Conservation (phyloP, 2,113 vertebrate species). For the Protomyctophum bolini region DNA sequence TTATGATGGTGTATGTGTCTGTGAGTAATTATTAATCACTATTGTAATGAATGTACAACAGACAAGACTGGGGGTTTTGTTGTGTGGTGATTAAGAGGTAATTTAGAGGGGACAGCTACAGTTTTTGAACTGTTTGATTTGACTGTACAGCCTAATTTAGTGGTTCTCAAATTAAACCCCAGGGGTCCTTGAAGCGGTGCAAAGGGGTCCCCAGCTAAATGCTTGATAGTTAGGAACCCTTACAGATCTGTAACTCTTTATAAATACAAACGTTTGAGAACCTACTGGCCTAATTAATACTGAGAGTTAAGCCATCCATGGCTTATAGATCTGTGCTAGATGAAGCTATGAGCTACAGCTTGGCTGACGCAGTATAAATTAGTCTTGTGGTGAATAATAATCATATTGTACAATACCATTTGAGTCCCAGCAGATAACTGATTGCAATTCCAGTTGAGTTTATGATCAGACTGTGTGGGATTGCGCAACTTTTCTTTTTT, state of each 20-base stretch:
- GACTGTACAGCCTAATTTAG: not conserved
- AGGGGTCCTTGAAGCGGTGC: too few species aligned
- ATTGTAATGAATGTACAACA: slow-evolving; percentile 47
- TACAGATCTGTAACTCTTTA: slow-evolving; percentile 8
- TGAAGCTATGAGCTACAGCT: too few species aligned
- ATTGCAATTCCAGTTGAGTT: slow-evolving; percentile 24
- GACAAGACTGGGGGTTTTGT: not conserved
- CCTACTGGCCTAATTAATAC: too few species aligned
- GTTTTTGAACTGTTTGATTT: slow-evolving; percentile 5
- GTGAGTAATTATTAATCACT: slow-evolving; percentile 26
- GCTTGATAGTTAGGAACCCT: slow-evolving; percentile 30
- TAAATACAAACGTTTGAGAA: too few species aligned
- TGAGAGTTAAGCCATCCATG: too few species aligned
- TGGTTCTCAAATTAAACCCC: too few species aligned
- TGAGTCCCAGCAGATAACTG: slow-evolving; percentile 18
- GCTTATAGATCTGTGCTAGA: too few species aligned
- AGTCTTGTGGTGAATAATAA: not conserved
- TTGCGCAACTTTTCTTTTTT: too few species aligned
- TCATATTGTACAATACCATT: slow-evolving; percentile 23
- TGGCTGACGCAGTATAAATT: too few species aligned
- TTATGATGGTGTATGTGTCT: slow-evolving; percentile 37
- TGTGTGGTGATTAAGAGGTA: not conserved
- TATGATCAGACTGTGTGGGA: slow-evolving; percentile 1
- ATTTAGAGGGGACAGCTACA: not conserved
- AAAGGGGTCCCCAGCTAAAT: not conserved